Base-by-base conservation (phyloP, 2,113 vertebrate genomes). In the Cyprinodon variegatus region DNA sequence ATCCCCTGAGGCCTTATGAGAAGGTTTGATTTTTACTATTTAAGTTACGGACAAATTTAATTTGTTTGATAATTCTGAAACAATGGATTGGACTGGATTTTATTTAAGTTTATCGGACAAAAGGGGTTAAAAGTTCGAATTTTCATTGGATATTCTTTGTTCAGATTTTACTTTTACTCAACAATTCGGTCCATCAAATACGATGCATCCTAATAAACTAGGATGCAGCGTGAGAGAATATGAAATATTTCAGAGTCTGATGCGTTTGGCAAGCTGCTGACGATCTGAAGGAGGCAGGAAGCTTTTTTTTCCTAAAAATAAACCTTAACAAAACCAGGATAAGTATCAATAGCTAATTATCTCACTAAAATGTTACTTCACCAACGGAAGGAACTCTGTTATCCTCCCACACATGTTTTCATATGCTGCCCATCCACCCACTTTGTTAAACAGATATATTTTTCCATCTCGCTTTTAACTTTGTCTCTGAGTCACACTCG, bases 341-440 rank as follows among this genome's bases (percentile, higher is more conserved):
- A 57, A 45, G 15, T 60, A 77, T 72, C 45, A 71, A 62, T 20
- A 48, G 71, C 64, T 82, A 78, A 86, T 86, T 74, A 90, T 81
- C 46, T 78, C 57, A 89, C 72, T 72, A 61, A 15, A 72, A 29
- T 0, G 36, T 37, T 72, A n/a, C 14, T 6, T 11, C 53, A 79
- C 79, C 83, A 88, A 70, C 73, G 59, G 38, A 75, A 53, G 72
- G 39, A 71, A 82, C 69, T 79, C 74, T 85, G 82, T 75, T 79
- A 79, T 86, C 84, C 59, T 75, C 84, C 86, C 59, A 70, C 65
- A n/a, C 64, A 69, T 46, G 75, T 78, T 76, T 69, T 85, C 79
- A 85, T 82, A 80, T 83, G 78, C 72, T 88, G 82, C 60, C 62
- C 64, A 74, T 83, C 82, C 86, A 68, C 87, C 87, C 77, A 86